Percentiles rank a stretch among this genome's conserved stretches.
Evolutionary conservation across 2,888 invertebrate genomes (phyloP).

Genomic region (Tetanocera ferruginea): DNA sequence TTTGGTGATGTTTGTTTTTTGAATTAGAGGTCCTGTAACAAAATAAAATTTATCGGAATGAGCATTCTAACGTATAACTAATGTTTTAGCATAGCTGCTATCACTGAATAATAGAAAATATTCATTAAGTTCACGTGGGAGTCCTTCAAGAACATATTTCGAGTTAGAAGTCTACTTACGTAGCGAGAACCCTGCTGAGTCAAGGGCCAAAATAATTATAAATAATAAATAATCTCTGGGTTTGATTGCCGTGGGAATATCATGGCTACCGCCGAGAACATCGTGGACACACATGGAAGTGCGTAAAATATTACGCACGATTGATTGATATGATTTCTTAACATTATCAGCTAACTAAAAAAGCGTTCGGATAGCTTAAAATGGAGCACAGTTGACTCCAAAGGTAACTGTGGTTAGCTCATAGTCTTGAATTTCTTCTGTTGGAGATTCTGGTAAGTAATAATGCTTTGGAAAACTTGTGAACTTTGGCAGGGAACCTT

Average conservation of each 20-base stretch:
- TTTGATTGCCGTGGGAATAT: constrained; percentile 27
- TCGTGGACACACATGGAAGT: constrained; percentile 45
- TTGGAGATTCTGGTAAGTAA: constrained; percentile 24
- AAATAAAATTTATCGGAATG: constrained; percentile 32
- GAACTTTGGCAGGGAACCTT: not conserved
- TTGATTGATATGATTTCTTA: constrained; percentile 17
- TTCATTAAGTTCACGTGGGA: not conserved
- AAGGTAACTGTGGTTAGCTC: not conserved
- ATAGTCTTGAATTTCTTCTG: not conserved
- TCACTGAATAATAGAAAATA: constrained; percentile 36
- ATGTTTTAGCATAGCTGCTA: constrained; percentile 33
- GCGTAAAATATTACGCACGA: constrained; percentile 33
- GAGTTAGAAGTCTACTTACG: constrained; percentile 32
- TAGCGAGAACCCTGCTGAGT: constrained; percentile 26
- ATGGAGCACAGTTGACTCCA: not conserved
- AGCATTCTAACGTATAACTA: constrained; percentile 43
- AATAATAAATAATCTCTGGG: constrained; percentile 23
- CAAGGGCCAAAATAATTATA: constrained; percentile 31
- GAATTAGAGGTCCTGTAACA: not conserved
- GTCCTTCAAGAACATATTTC: not conserved
- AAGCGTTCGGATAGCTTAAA: constrained; percentile 21
- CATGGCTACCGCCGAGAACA: constrained; percentile 37
- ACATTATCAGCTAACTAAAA: constrained; percentile 37
- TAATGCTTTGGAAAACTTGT: not conserved
- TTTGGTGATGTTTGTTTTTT: constrained; percentile 33